Evolutionary conservation across 2,797 vertebrate species (phyloP).

Genomic region (Ptychadena robeensis): DNA sequence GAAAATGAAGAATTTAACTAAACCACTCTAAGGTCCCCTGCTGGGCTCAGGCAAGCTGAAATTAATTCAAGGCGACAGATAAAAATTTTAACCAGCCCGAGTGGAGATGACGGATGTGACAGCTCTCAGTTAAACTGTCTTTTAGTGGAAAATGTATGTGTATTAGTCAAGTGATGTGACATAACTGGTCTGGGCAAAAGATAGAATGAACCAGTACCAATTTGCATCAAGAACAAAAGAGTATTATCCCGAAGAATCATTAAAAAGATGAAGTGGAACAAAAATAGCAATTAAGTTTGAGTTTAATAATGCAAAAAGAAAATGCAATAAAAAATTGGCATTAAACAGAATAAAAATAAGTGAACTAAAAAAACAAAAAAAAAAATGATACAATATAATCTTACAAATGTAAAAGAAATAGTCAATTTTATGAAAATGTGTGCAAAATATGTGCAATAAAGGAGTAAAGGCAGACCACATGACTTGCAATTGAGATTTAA

Average conservation of each 20-base stretch:
- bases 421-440: background rate
- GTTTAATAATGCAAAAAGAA: background rate
- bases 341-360: background rate
- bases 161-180: slow-evolving; percentile 82
- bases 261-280: background rate
- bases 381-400: background rate
- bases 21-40: slow-evolving; percentile 79
- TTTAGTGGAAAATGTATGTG: slow-evolving; percentile 80
- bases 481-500: background rate
- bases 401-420: background rate
- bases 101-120: slow-evolving; percentile 82
- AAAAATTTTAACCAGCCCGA: slow-evolving; percentile 81
- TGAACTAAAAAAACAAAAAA: background rate
- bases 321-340: background rate
- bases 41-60: slow-evolving; percentile 81
- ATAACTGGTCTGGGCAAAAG: slow-evolving; percentile 74
- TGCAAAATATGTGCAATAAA: background rate
- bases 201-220: slow-evolving; percentile 76
- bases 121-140: slow-evolving; percentile 84
- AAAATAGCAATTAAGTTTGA: background rate
- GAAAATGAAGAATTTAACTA: slow-evolving; percentile 77
- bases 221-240: slow-evolving; percentile 81
- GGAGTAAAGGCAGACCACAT: background rate
- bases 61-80: slow-evolving; percentile 85
- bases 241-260: slow-evolving; percentile 62